These are phyloP conservation scores for Nebria salina DNA, from an alignment of 2,888 invertebrate species.

Conservation along the genomic window DNA sequence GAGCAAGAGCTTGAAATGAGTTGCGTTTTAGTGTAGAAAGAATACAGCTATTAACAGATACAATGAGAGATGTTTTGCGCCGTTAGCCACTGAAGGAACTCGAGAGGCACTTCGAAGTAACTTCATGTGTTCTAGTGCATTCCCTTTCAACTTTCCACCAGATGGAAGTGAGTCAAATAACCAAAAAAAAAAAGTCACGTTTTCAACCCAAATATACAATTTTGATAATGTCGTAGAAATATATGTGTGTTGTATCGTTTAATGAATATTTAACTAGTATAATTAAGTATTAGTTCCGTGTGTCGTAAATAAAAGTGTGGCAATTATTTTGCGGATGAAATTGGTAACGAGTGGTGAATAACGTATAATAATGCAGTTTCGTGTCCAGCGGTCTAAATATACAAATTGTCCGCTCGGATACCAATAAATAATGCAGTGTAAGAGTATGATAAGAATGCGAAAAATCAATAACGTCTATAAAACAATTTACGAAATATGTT, in stretches of 20 bases:
- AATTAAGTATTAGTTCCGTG: neutral
- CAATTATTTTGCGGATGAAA: neutral
- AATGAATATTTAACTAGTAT: neutral
- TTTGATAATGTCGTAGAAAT: no score
- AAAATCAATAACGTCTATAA: neutral
- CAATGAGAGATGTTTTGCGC: no score
- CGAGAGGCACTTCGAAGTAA: no score
- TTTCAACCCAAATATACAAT: no score
- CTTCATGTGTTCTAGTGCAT: no score
- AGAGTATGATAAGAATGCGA: neutral
- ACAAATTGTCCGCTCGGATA: neutral
- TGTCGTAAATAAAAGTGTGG: neutral
- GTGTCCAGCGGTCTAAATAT: slow-evolving; percentile 1
- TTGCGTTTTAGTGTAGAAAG: no score
- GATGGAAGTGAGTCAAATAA: no score
- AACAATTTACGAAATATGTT: neutral
- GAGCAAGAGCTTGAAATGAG: no score
- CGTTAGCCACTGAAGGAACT: no score
- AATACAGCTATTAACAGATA: no score
- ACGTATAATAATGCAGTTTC: neutral
- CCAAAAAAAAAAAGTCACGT: no score
- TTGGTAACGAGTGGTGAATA: neutral
- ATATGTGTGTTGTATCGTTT: neutral
- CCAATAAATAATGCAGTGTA: neutral
- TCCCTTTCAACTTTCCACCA: no score